Conservation (phyloP, 2,797 vertebrate genomes). For the Rhadinocentrus ornatus region DNA sequence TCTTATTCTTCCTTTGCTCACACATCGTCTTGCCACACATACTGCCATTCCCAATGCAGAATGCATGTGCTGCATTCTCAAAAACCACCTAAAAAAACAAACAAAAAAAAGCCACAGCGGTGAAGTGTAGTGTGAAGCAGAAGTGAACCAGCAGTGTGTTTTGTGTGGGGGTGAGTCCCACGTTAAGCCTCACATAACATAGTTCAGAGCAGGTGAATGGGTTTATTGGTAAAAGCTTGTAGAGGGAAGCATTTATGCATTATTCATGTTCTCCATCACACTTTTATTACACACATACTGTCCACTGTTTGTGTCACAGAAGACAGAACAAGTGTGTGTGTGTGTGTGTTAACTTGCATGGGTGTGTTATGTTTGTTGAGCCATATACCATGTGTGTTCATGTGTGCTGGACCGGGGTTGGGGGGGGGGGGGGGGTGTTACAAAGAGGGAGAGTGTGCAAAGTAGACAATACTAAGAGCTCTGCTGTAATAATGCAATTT, state of each 20-base stretch:
- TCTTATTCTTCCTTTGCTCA: too few species aligned
- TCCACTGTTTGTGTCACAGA: conserved; percentile 28
- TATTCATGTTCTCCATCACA: conserved; percentile 57
- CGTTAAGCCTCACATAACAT: background rate
- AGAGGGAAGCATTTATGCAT: conserved; percentile 48
- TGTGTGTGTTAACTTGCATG: background rate
- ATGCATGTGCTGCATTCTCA: too few species aligned
- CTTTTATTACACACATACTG: conserved; percentile 31
- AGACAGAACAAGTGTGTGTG: conserved; percentile 24
- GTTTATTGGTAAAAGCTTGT: conserved; percentile 63
- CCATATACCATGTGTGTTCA: background rate
- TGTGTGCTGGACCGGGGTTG: background rate
- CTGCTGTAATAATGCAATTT: conserved; percentile 64
- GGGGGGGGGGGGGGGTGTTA: too few species aligned
- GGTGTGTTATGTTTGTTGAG: background rate
- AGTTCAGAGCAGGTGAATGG: conserved; percentile 23
- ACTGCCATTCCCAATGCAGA: too few species aligned
- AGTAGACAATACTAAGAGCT: conserved; percentile 45
- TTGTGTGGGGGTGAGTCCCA: background rate
- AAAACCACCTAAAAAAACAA: too few species aligned
- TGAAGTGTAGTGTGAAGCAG: too few species aligned
- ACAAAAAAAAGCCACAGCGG: too few species aligned
- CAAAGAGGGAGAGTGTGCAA: conserved; percentile 26
- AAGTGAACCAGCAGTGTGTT: conserved; percentile 1
- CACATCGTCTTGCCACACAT: too few species aligned